Conservation (phyloP, 2,797 vertebrate genomes). For the Syndactyla subalaris region DNA sequence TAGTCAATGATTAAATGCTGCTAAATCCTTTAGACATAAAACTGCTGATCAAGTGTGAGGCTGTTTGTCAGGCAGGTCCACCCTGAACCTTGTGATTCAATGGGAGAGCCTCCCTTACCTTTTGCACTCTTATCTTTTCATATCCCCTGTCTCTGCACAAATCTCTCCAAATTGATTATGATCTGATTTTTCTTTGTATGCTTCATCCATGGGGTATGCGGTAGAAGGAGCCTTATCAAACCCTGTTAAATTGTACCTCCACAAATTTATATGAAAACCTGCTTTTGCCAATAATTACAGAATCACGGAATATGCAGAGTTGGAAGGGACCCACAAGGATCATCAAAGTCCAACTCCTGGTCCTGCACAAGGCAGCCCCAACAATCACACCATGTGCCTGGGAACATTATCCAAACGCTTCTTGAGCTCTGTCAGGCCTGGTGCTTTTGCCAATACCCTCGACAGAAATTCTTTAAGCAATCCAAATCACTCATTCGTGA, state of each 20-base stretch:
- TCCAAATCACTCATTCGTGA: background rate
- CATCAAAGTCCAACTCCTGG: background rate
- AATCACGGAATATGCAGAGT: background rate
- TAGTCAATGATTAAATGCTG: background rate
- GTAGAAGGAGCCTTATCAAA: background rate
- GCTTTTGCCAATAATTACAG: background rate
- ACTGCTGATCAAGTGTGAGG: background rate
- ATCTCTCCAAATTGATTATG: background rate
- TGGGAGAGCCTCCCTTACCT: background rate
- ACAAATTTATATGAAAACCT: background rate
- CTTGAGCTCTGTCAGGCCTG: background rate
- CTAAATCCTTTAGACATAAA: background rate
- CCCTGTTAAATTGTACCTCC: background rate
- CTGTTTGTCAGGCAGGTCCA: rapidly evolving
- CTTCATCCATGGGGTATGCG: background rate
- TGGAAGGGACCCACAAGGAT: background rate
- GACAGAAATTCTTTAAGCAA: background rate
- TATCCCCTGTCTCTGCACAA: background rate
- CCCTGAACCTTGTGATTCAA: background rate
- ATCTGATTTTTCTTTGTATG: background rate
- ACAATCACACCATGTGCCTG: background rate
- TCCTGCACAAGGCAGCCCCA: background rate
- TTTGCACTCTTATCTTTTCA: background rate
- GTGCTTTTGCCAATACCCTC: background rate
- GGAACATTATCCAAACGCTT: background rate